Evolutionary conservation across 2,888 invertebrate genomes (phyloP).

Genomic region (Scaptomyza cyrtandrae): DNA sequence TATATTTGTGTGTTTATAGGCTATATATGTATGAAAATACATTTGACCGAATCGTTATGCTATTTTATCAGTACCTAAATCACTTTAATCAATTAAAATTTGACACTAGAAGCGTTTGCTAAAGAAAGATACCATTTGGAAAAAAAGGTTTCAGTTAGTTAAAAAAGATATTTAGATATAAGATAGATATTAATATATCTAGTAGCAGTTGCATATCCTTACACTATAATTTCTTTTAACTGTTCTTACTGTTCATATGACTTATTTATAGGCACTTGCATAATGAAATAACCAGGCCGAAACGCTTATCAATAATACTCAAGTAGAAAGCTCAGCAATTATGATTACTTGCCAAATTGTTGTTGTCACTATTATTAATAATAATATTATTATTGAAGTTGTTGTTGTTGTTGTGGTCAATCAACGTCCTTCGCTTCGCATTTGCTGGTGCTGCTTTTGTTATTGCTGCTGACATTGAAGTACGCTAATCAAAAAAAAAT

Average conservation of each 20-base stretch:
- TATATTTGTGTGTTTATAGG: constrained; percentile 6
- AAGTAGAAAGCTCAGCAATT: constrained; percentile 29
- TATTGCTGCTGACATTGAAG: constrained; percentile 45
- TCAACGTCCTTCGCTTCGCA: constrained; percentile 69
- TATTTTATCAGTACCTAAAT: constrained; percentile 45
- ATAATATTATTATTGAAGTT: constrained; percentile 7
- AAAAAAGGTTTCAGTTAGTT: no score
- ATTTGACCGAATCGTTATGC: constrained; percentile 35
- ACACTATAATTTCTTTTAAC: no score
- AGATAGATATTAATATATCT: no score
- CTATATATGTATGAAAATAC: constrained; percentile 29
- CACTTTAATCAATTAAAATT: constrained; percentile 15
- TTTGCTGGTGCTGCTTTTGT: constrained; percentile 8
- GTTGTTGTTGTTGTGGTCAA: constrained; percentile 47
- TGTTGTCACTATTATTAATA: constrained; percentile 2
- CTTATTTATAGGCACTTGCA: constrained; percentile 53
- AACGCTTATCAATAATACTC: constrained; percentile 30
- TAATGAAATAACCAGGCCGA: constrained; percentile 27
- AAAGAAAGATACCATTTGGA: no score
- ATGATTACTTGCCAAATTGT: constrained; percentile 2
- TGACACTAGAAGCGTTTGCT: no score
- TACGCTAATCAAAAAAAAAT: constrained; percentile 66
- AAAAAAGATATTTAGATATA: no score
- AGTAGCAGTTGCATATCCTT: no score
- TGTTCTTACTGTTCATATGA: neutral